Conservation (phyloP, 2,888 invertebrate genomes). For the Neria commutata region DNA sequence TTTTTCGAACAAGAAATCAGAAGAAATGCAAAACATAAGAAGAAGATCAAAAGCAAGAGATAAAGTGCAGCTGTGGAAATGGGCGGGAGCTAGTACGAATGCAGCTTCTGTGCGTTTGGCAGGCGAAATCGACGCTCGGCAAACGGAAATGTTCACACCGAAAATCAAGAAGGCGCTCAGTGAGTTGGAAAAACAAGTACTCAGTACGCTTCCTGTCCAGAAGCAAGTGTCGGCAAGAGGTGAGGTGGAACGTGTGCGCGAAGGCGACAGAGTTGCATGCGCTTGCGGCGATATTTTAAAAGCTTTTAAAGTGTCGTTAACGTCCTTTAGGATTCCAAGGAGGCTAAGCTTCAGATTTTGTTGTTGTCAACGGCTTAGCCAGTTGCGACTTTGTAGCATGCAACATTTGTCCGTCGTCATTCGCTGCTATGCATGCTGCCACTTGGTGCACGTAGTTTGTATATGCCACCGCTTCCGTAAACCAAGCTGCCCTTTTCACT, state of each 20-base stretch:
- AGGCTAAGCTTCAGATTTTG: background rate
- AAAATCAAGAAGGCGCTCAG: background rate
- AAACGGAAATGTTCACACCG: constrained; percentile 1
- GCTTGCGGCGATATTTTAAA: too few relatives aligned
- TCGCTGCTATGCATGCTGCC: too few relatives aligned
- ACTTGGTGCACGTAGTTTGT: background rate
- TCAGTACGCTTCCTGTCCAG: constrained; percentile 1
- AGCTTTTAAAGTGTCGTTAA: background rate
- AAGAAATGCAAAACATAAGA: background rate
- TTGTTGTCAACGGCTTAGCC: background rate
- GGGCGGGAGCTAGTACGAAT: too few relatives aligned
- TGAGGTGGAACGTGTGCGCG: background rate
- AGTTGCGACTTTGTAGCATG: background rate
- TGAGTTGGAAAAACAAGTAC: background rate
- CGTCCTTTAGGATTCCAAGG: background rate
- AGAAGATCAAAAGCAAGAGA: background rate
- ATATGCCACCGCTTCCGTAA: background rate
- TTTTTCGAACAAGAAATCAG: background rate
- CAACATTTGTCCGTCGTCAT: background rate
- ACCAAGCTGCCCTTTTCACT: background rate
- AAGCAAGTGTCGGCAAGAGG: background rate
- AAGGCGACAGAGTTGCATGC: background rate
- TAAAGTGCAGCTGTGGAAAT: too few relatives aligned
- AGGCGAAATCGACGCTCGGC: too few relatives aligned
- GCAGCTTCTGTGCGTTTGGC: background rate